Base-by-base conservation (phyloP, 2,113 vertebrate genomes). In the Pungitius pungitius region DNA sequence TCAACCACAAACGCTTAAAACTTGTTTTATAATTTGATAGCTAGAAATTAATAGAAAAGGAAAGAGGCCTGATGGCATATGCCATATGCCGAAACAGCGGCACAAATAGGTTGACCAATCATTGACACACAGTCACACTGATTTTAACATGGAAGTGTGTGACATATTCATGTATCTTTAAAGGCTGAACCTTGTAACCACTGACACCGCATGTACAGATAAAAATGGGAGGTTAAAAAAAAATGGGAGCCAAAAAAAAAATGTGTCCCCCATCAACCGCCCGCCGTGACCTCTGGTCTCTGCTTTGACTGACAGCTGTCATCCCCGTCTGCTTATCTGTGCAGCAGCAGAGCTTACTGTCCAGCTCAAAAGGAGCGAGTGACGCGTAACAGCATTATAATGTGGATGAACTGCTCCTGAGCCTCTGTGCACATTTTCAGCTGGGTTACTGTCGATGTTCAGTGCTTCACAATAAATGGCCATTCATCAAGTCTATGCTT, bases 241-340 rank as follows among this genome's bases (percentile, higher is more conserved):
- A 35, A 0, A 3, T 55, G 47, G n/a, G n/a, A n/a, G n/a, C 57
- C 42, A 42, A 70, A 74, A 66, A 39, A 66, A 47, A 35, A 0
- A 3, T 55, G 47, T 58, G 58, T 33, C 6, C 14, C 33, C 14
- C 9, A 59, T 69, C 30, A 60, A 11, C 55, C 0, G 0, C n/a
- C 30, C 14, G 26, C 39, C n/a, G 42, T 43, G 64, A 55, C 54
- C 33, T 24, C 13, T 42, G 57, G 20, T 14, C 35, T 60, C 37
- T 81, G 54, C 58, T 68, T 20, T 54, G 59, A 75, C 40, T 69
- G 66, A 62, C 75, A 76, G 68, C 56, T 69, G 51, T 13, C 12
- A 4, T 49, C 60, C 42, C 27, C 33, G 33, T 35, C 33, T 6
- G 33, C 33, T 35, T 7, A 35, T 35, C 33, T 35, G 33, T 35